Evolutionary conservation across 53 echinoderm and acorn worm species (phyloP).

Genomic region (Temnopleurus reevesii): DNA sequence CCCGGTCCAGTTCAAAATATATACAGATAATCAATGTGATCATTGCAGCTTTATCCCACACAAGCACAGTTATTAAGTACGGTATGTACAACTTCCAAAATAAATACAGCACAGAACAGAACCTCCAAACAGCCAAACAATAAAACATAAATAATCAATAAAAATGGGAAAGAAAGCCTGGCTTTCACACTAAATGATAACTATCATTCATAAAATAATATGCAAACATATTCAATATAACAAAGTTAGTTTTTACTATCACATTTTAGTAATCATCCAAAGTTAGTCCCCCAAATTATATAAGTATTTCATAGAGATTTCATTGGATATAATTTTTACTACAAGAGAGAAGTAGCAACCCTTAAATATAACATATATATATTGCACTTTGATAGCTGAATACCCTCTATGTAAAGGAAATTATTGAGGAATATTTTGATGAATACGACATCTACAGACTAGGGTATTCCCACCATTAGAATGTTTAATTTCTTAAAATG

Average conservation of each 20-base stretch:
- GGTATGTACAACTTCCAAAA: background rate
- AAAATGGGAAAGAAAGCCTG: background rate
- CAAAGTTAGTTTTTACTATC: too few species aligned
- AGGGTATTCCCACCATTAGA: too few species aligned
- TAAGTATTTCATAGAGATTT: too few species aligned
- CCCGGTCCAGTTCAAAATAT: constrained; percentile 29
- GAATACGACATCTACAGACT: background rate
- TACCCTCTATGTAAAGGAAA: background rate
- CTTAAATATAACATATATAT: background rate
- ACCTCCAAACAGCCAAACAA: background rate
- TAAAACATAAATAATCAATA: background rate
- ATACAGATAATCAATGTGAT: constrained; percentile 33
- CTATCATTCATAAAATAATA: background rate
- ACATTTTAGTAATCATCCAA: too few species aligned
- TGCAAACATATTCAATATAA: background rate
- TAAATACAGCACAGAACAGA: too few species aligned
- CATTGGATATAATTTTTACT: background rate
- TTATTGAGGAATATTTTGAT: background rate
- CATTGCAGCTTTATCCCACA: constrained; percentile 34
- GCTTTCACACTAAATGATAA: background rate
- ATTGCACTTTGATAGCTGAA: constrained; percentile 14
- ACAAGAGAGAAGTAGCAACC: background rate
- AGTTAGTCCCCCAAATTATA: too few species aligned
- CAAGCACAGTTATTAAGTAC: background rate
- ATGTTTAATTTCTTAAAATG: too few species aligned